A percentile compares a stretch with the other conserved stretches of the same genome.
These are phyloP conservation scores for Hephaestus fuliginosus DNA, from an alignment of 2,797 vertebrate genomes.

Conservation along the genomic window DNA sequence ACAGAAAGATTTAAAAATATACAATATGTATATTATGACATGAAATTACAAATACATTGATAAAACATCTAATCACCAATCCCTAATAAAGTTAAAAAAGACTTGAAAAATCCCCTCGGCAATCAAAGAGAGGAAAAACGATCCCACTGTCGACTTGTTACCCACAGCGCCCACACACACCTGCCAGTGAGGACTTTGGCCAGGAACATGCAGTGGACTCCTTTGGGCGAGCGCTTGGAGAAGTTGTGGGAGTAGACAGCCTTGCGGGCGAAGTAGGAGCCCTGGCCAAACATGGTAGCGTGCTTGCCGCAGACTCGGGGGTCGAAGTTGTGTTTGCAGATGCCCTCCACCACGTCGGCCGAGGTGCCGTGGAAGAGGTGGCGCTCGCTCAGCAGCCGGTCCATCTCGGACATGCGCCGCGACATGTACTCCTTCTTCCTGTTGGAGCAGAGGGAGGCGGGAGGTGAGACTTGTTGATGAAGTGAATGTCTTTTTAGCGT, in stretches of 20 bases:
- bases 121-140: neutral
- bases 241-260: slow-evolving; percentile 99
- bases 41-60: neutral
- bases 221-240: slow-evolving; percentile 94
- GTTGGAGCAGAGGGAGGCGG: slow-evolving; percentile 44
- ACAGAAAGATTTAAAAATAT: neutral
- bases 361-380: slow-evolving; percentile 99
- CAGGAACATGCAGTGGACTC: slow-evolving; percentile 99
- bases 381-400: slow-evolving; percentile 93
- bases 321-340: slow-evolving; percentile 99
- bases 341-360: slow-evolving; percentile 95
- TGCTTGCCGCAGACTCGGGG: slow-evolving; percentile 98
- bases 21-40: neutral
- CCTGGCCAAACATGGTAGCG: slow-evolving; percentile 99
- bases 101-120: neutral
- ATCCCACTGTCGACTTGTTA: neutral
- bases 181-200: slow-evolving; percentile 97
- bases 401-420: slow-evolving; percentile 92
- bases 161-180: slow-evolving; percentile 57
- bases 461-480: neutral
- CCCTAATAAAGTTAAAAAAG: neutral
- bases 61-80: neutral
- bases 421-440: slow-evolving; percentile 99
- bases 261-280: slow-evolving; percentile 98
- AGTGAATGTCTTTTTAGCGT: neutral